Percentiles rank a stretch among this genome's conserved stretches.
Evolutionary conservation across 2,888 invertebrate species (phyloP).

Genomic region (Leucophora obtusa): DNA sequence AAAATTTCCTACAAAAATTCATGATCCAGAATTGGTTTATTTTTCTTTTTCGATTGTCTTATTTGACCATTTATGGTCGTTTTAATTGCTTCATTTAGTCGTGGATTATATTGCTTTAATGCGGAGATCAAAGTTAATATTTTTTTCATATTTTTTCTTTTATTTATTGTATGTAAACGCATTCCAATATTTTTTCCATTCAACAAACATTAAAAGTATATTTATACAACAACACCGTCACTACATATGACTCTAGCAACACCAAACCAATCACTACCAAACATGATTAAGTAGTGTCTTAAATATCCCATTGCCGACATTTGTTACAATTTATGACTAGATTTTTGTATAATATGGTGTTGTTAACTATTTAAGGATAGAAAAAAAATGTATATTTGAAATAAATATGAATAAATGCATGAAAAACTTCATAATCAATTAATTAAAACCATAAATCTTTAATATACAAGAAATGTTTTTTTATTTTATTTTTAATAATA

Average conservation of each 20-base stretch:
- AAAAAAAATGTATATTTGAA: slow-evolving; percentile 26
- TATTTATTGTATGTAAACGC: not conserved
- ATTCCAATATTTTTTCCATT: not conserved
- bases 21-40: not conserved
- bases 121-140: slow-evolving; percentile 8
- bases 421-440: slow-evolving; percentile 53
- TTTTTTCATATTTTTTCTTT: not conserved
- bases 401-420: slow-evolving; percentile 40
- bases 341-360: slow-evolving; percentile 20
- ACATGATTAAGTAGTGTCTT: slow-evolving; percentile 47
- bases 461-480: not conserved
- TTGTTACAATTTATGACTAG: slow-evolving; percentile 44
- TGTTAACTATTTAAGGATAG: not conserved
- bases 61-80: not conserved
- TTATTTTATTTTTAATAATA: not conserved
- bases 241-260: not conserved
- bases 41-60: not conserved
- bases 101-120: not conserved
- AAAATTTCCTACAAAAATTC: not conserved
- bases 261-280: not conserved
- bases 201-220: not conserved
- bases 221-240: not conserved
- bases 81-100: slow-evolving; percentile 10
- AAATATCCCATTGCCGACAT: slow-evolving; percentile 45
- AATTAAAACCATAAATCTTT: slow-evolving; percentile 53